These are phyloP conservation scores for Cecropterus lyciades DNA, from an alignment of 1,140 invertebrate species.

Conservation along the genomic window DNA sequence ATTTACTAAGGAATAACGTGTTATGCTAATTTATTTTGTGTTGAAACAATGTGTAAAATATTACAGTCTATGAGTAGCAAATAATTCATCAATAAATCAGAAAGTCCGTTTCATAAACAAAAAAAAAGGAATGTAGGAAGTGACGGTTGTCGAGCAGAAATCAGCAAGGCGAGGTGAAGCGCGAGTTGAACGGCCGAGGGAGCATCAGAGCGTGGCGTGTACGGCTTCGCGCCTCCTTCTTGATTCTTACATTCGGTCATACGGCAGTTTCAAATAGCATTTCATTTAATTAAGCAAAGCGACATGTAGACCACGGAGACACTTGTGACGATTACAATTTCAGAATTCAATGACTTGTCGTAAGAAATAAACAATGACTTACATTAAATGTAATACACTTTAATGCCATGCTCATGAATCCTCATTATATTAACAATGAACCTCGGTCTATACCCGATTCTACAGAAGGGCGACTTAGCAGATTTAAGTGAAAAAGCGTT, in stretches of 20 bases:
- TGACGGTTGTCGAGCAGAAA: slow-evolving; percentile 64
- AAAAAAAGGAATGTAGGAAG: slow-evolving; percentile 62
- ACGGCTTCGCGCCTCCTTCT: slow-evolving; percentile 53
- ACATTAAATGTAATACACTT: slow-evolving; percentile 41
- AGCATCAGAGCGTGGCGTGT: slow-evolving; percentile 65
- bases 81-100: slow-evolving; percentile 17
- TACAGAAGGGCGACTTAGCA: slow-evolving; percentile 59
- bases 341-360: slow-evolving; percentile 29
- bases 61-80: background rate
- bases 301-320: slow-evolving; percentile 10
- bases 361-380: slow-evolving; percentile 44
- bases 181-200: slow-evolving; percentile 73
- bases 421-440: slow-evolving; percentile 65
- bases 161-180: slow-evolving; percentile 63
- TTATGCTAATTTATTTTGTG: background rate
- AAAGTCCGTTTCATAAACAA: slow-evolving; percentile 22
- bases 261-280: slow-evolving; percentile 27
- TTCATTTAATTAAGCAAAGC: slow-evolving; percentile 23
- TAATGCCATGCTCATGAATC: slow-evolving; percentile 56
- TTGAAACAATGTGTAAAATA: background rate
- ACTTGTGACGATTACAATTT: slow-evolving; percentile 30
- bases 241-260: slow-evolving; percentile 25
- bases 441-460: slow-evolving; percentile 43
- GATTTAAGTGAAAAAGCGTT: slow-evolving; percentile 81
- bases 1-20: too few species aligned